Conservation (phyloP, 1,140 invertebrate genomes). For the Oedothorax gibbosus region DNA sequence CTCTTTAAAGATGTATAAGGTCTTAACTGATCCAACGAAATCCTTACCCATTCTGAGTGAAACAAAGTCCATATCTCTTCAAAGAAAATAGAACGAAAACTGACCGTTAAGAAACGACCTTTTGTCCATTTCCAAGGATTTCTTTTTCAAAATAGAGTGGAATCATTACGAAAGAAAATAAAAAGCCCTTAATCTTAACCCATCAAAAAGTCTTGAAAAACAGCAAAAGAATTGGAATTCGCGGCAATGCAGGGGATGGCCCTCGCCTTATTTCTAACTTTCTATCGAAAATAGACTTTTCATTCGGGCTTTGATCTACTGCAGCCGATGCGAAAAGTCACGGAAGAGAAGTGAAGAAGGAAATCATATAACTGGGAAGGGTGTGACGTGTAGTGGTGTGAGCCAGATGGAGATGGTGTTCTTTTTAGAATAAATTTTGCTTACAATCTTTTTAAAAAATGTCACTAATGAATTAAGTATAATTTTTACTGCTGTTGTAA, state of each 20-base stretch:
- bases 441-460: no score
- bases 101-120: slow-evolving; percentile 47
- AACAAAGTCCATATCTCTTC: slow-evolving; percentile 32
- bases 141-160: background rate
- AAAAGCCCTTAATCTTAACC: slow-evolving; percentile 51
- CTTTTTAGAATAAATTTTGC: no score
- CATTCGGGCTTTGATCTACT: slow-evolving; percentile 55
- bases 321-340: slow-evolving; percentile 46
- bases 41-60: background rate
- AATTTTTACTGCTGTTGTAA: no score
- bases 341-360: slow-evolving; percentile 36
- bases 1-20: slow-evolving; percentile 19
- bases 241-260: slow-evolving; percentile 14
- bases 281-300: slow-evolving; percentile 59
- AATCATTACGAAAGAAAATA: slow-evolving; percentile 56
- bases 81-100: slow-evolving; percentile 29
- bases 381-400: background rate
- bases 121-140: slow-evolving; percentile 45
- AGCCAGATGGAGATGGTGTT: background rate
- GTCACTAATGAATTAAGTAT: no score
- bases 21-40: slow-evolving; percentile 41
- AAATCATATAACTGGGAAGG: slow-evolving; percentile 4
- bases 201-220: slow-evolving; percentile 29
- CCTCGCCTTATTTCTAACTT: slow-evolving; percentile 34
- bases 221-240: background rate